Conservation (phyloP, 1,140 invertebrate species). For the Piezodorus guildinii region DNA sequence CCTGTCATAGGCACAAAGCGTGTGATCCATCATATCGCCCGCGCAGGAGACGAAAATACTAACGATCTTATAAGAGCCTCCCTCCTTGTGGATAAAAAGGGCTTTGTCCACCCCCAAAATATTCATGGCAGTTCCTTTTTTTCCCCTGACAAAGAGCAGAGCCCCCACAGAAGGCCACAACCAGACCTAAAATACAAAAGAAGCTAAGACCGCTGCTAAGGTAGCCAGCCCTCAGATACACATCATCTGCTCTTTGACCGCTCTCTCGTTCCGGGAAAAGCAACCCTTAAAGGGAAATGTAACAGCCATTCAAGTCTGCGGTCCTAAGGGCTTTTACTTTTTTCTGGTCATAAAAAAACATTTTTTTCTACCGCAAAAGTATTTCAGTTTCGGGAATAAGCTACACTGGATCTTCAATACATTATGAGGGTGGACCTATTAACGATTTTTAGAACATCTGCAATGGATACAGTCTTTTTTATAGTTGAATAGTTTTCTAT, state of each 20-base stretch:
- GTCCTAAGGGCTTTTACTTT: too few relatives aligned
- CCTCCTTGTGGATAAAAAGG: not conserved
- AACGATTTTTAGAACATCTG: too few relatives aligned
- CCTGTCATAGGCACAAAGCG: not conserved
- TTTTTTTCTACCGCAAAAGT: too few relatives aligned
- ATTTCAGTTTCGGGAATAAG: too few relatives aligned
- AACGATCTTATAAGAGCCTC: slow-evolving; percentile 1
- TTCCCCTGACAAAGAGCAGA: not conserved
- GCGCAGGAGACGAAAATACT: not conserved
- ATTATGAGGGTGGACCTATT: too few relatives aligned
- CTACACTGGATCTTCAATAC: too few relatives aligned
- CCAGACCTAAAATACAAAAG: not conserved
- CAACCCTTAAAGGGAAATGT: too few relatives aligned
- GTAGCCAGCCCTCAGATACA: not conserved
- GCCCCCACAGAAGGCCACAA: too few relatives aligned
- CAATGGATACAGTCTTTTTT: too few relatives aligned
- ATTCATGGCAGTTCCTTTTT: slow-evolving; percentile 1
- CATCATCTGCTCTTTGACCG: slow-evolving; percentile 2
- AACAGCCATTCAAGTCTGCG: too few relatives aligned
- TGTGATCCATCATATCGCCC: not conserved
- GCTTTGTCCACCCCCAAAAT: not conserved
- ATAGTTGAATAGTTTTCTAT: too few relatives aligned
- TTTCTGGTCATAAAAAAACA: too few relatives aligned
- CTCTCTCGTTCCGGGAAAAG: not conserved
- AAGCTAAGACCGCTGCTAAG: not conserved